Percentiles rank a stretch among this genome's conserved stretches.
Evolutionary conservation across 2,797 vertebrate species (phyloP).

Genomic region (Lepilemur ruficaudatus): DNA sequence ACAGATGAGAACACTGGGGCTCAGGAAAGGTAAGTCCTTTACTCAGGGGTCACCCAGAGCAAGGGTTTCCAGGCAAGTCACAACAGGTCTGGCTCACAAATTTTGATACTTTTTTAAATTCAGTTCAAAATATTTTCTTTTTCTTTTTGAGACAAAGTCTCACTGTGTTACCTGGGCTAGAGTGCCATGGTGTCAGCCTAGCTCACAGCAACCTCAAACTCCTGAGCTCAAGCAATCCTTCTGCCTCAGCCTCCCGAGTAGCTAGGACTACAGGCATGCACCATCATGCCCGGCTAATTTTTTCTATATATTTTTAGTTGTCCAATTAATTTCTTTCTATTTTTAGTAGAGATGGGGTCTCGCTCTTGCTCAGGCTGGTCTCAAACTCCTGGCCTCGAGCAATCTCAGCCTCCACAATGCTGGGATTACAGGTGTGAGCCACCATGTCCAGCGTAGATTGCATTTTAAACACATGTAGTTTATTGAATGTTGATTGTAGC

Average conservation of each 20-base stretch:
- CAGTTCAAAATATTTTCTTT: background rate
- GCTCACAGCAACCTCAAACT: background rate
- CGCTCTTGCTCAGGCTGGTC: background rate
- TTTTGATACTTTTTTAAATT: background rate
- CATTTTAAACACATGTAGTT: background rate
- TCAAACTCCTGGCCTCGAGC: too few relatives aligned
- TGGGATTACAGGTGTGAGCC: too few relatives aligned
- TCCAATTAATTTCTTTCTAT: too few relatives aligned
- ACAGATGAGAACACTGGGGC: background rate
- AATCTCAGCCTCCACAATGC: too few relatives aligned
- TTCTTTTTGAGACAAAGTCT: background rate
- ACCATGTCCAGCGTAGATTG: background rate
- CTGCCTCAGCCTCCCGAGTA: background rate
- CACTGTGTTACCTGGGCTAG: background rate
- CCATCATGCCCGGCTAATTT: background rate
- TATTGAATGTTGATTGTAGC: background rate
- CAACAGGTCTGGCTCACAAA: background rate
- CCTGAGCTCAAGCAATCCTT: background rate
- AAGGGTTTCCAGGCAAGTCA: background rate
- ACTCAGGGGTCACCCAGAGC: background rate
- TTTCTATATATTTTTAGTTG: background rate
- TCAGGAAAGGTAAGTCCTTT: background rate
- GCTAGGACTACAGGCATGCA: background rate
- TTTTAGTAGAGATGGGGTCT: background rate
- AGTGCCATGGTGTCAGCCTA: background rate